Evolutionary conservation across 2,888 invertebrate genomes (phyloP), one percentile per base, ranked within the genome.

Genomic region (Gandaritis pyraliata): DNA sequence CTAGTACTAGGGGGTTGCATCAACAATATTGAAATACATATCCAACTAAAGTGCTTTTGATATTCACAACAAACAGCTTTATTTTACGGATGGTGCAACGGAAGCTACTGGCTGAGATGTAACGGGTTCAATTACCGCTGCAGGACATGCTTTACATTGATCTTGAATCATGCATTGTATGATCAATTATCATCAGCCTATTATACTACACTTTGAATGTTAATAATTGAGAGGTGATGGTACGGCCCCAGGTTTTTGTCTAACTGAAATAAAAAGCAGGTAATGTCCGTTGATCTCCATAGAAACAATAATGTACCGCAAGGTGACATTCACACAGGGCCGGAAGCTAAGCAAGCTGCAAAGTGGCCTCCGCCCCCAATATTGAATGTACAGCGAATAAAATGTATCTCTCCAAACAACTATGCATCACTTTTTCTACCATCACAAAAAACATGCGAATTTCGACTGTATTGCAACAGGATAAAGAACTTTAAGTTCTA

Each of bases 341-440:
- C 88, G 89, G 88, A 90, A 86, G 77, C 75, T 66, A 65, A 69
- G 80, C 87, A 89, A 89, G 89, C 88, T 90, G 90, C 88, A 82
- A 82, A 79, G 81, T 82, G 77, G 75, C 78, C 79, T 72, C 68
- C 77, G 36, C 46, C 38, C 30, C 43, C 38, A 29, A 41, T 61
- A 48, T 62, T 59, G 30, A 47, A 56, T 29, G 30, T 56, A 55
- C 46, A 46, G 54, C 12, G 18, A 46, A 54, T 54, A 54, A 53
- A 46, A 54, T 36, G 53, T 54, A 54, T 38, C 54, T 46, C 23
- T 18, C 43, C 10, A 46, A 54, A 46, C 53, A 33, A 52, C 51
- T 41, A 30, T 16, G 11, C 7, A 18, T 38, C 36, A 36, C 38
- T 18, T 38, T 8, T 11, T 12, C 2, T 13, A 8, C 10, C 53